Conservation (phyloP, 2,797 vertebrate genomes). For the Fundulus diaphanus region DNA sequence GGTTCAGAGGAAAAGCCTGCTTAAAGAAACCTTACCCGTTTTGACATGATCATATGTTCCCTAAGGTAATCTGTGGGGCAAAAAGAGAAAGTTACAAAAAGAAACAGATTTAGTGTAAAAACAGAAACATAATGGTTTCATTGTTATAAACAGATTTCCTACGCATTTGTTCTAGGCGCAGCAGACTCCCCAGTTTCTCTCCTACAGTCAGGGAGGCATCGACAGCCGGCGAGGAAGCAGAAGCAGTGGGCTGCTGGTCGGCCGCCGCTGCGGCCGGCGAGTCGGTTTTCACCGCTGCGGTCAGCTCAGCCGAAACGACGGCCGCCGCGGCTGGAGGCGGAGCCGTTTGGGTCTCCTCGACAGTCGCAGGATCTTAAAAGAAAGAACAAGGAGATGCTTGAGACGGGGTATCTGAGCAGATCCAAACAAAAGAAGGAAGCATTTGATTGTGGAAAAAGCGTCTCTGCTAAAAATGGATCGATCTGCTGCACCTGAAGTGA, state of each 20-base stretch:
- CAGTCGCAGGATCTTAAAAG: background rate
- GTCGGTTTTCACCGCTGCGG: background rate
- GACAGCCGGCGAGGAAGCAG: background rate
- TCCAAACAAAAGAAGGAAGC: background rate
- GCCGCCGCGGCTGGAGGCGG: background rate
- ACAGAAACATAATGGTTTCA: background rate
- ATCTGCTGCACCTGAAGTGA: no score
- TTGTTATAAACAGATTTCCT: background rate
- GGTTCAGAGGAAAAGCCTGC: no score
- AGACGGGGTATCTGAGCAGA: background rate
- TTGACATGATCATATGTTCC: background rate
- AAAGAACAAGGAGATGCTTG: background rate
- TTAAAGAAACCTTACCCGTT: slow-evolving; percentile 13
- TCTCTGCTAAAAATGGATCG: no score
- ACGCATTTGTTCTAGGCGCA: slow-evolving; percentile 3
- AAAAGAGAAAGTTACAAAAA: background rate
- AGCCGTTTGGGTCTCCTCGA: background rate
- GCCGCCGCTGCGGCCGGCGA: background rate
- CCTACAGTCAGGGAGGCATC: background rate
- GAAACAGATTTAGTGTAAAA: background rate
- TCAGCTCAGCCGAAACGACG: background rate
- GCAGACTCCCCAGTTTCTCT: slow-evolving; percentile 11
- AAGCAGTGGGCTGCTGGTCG: background rate
- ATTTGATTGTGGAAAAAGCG: no score
- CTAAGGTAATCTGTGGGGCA: background rate